phyloP scores from a whole-genome alignment of 2,797 vertebrate species.

The Scyliorhinus canicula region DNA sequence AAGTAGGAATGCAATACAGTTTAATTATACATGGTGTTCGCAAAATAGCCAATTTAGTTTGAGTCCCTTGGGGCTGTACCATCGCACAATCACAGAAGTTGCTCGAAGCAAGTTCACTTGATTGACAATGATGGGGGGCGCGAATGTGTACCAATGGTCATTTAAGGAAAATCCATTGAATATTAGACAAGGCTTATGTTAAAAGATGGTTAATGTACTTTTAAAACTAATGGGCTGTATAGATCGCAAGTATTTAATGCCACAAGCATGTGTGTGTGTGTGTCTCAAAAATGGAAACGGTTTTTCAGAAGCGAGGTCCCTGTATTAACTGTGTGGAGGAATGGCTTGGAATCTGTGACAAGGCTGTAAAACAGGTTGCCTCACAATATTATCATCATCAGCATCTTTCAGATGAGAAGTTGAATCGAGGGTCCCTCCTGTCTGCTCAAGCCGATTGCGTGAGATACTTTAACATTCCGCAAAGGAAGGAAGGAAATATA shows the following conservation, averaged over 20 bases:
- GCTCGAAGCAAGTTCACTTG: not conserved
- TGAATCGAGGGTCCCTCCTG: not conserved
- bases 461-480: too few relatives aligned
- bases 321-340: not conserved
- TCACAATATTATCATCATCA: not conserved
- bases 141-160: not conserved
- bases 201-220: constrained; percentile 2
- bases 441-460: not conserved
- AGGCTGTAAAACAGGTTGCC: not conserved
- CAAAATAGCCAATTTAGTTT: constrained; percentile 22
- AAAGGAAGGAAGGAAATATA: not conserved
- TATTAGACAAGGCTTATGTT: constrained; percentile 13
- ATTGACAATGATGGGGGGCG: not conserved
- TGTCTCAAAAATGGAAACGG: not conserved
- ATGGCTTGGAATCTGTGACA: not conserved
- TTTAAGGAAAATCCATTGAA: constrained; percentile 29
- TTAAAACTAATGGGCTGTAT: not conserved
- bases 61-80: not conserved
- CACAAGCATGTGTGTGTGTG: not conserved
- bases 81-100: not conserved
- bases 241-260: not conserved
- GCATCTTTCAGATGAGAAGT: not conserved
- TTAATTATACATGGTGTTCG: constrained; percentile 27
- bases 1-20: not conserved
- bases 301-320: not conserved